Evolutionary conservation across 2,113 vertebrate species (phyloP).

Genomic region (Clarias macrocephalus): DNA sequence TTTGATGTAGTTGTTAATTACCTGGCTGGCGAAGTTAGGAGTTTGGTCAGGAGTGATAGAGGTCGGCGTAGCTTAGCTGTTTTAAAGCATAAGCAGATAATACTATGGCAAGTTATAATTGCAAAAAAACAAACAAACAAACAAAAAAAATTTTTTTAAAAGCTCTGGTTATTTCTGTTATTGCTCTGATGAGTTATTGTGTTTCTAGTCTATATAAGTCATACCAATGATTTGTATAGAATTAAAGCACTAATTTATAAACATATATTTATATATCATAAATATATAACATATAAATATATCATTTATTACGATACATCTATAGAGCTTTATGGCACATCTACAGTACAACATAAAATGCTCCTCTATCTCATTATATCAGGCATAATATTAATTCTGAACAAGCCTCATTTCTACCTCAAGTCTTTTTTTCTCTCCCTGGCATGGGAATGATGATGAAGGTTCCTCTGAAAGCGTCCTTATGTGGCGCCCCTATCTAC

Average conservation of each 20-base stretch:
- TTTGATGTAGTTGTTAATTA: not conserved
- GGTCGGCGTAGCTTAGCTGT: not conserved
- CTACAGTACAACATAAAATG: slow-evolving; percentile 48
- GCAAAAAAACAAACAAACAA: not conserved
- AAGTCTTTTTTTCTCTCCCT: not conserved
- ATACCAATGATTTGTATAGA: not conserved
- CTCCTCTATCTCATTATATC: not conserved
- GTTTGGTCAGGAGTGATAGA: not conserved
- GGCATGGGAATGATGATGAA: slow-evolving; percentile 20
- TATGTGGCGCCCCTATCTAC: slow-evolving; percentile 52
- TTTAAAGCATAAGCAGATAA: not conserved
- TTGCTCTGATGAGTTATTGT: slow-evolving; percentile 60
- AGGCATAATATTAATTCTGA: not conserved
- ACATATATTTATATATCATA: not conserved
- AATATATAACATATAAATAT: not conserved
- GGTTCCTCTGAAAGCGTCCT: slow-evolving; percentile 35
- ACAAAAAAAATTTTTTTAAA: no score
- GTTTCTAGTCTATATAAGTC: not conserved
- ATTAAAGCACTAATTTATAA: not conserved
- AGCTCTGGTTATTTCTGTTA: slow-evolving; percentile 41
- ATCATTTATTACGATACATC: not conserved
- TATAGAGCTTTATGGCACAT: slow-evolving; percentile 18
- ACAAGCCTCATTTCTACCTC: not conserved
- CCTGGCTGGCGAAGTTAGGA: not conserved
- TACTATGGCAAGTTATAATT: not conserved